Evolutionary conservation across 2,888 invertebrate species (phyloP), one percentile per base, ranked within the genome.

Genomic region (Aelia acuminata): DNA sequence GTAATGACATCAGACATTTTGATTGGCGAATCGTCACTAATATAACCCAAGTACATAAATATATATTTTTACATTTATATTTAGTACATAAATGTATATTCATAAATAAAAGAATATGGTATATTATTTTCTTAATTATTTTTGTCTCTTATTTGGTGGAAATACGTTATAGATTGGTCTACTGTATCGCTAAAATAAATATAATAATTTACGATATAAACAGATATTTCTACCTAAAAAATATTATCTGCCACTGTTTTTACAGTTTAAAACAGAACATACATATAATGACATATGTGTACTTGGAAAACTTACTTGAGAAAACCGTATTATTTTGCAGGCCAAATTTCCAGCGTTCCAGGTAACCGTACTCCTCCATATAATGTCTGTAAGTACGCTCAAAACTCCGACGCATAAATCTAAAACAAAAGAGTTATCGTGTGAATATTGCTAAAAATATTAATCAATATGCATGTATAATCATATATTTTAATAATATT

Each of bases 281-380:
- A n/a, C n/a, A 43, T 43, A 43, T 43, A 43, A 7, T 7, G 10
- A 43, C 43, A 53, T 26, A 57, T 31, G 26, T 57, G 3, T 15
- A 26, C 0, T 26, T 22, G 20, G 35, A 89, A 75, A 85, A 63
- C 84, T 91, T 92, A 95, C 95, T 94, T 97, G 96, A 80, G 96
- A 93, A 92, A 97, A 98, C 91, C 96, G 95, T 90, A 98, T 96
- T 90, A 96, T 92, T 93, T 98, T 98, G 93, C 98, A 98, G 91
- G 96, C 96, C 86, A 96, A 93, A 92, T 97, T 97, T 10, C 98
- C 98, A 0, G 97, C 97, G 90, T 97, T 94, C 97, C 98, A 98
- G 4, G 96, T 95, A 88, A 98, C 96, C 2, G 97, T 97, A 90
- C 96, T 96, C 91, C 97, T 95, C 96, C 97, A 97, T 88, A 97